Evolutionary conservation across 2,113 vertebrate species (phyloP).

Genomic region (Morone chrysops): DNA sequence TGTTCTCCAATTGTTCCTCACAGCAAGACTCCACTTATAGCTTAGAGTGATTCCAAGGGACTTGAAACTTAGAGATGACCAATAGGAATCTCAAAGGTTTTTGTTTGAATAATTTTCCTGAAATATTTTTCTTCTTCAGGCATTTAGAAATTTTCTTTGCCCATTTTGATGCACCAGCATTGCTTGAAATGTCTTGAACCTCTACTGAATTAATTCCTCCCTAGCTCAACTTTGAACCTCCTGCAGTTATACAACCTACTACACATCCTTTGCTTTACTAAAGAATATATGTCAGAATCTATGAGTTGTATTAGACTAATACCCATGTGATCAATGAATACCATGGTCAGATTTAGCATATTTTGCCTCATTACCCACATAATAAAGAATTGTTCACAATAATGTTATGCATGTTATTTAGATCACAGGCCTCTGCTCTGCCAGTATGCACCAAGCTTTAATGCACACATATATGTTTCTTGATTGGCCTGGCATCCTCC

Average conservation of each 20-base stretch:
- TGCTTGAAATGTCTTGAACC: slow-evolving; percentile 71
- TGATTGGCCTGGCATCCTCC: slow-evolving; percentile 70
- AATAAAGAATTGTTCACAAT: neutral
- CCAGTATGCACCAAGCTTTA: slow-evolving; percentile 24
- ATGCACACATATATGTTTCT: slow-evolving; percentile 34
- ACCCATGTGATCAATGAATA: slow-evolving; percentile 35
- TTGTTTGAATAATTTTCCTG: slow-evolving; percentile 79
- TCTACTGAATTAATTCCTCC: slow-evolving; percentile 58
- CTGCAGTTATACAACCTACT: slow-evolving; percentile 29
- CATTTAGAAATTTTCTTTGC: slow-evolving; percentile 36
- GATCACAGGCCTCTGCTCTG: slow-evolving; percentile 15
- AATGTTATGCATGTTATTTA: slow-evolving; percentile 35
- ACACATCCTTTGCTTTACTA: neutral
- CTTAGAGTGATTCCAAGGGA: slow-evolving; percentile 68
- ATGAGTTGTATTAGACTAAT: slow-evolving; percentile 5
- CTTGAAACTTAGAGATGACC: slow-evolving; percentile 68
- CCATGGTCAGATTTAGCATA: slow-evolving; percentile 24
- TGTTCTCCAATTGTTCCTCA: slow-evolving; percentile 37
- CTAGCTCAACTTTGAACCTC: slow-evolving; percentile 65
- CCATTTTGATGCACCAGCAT: slow-evolving; percentile 60
- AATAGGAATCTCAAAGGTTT: slow-evolving; percentile 72
- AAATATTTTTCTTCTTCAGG: slow-evolving; percentile 76
- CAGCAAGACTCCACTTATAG: slow-evolving; percentile 63
- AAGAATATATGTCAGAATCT: slow-evolving; percentile 41
- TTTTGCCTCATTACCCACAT: slow-evolving; percentile 33